Conservation (phyloP, 2,888 invertebrate genomes). For the Tetanocera ferruginea region DNA sequence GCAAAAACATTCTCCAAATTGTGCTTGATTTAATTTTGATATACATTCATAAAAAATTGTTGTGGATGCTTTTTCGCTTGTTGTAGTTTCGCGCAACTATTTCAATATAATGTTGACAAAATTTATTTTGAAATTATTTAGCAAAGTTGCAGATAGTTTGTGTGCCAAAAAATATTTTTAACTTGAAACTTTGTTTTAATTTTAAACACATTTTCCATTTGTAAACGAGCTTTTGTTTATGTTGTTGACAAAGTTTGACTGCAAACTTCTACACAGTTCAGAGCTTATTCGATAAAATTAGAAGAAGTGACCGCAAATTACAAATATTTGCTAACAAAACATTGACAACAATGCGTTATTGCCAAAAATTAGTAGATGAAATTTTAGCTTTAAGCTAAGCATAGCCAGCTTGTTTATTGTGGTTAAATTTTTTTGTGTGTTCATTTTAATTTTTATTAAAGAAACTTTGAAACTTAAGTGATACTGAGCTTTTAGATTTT, state of each 20-base stretch:
- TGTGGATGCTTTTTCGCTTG: background rate
- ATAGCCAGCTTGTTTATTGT: too few relatives aligned
- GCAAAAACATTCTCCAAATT: too few relatives aligned
- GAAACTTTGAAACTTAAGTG: too few relatives aligned
- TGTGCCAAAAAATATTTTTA: conserved; percentile 7
- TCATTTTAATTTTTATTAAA: too few relatives aligned
- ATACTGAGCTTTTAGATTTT: too few relatives aligned
- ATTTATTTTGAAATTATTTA: background rate
- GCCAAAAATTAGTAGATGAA: background rate
- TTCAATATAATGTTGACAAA: background rate
- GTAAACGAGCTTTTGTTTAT: background rate
- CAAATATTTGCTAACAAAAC: background rate
- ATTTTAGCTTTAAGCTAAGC: background rate
- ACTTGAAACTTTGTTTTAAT: conserved; percentile 10
- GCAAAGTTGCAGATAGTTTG: background rate
- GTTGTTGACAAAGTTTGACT: background rate
- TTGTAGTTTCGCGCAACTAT: background rate
- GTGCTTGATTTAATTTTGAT: too few relatives aligned
- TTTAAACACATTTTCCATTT: conserved; percentile 19
- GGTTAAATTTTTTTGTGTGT: too few relatives aligned
- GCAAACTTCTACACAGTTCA: too few relatives aligned
- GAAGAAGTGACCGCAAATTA: conserved; percentile 16
- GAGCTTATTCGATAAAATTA: too few relatives aligned
- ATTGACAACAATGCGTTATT: background rate
- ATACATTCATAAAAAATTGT: too few relatives aligned